Evolutionary conservation across 2,113 vertebrate species (phyloP), one percentile per base, ranked within the genome.

Genomic region (Psophia crepitans): DNA sequence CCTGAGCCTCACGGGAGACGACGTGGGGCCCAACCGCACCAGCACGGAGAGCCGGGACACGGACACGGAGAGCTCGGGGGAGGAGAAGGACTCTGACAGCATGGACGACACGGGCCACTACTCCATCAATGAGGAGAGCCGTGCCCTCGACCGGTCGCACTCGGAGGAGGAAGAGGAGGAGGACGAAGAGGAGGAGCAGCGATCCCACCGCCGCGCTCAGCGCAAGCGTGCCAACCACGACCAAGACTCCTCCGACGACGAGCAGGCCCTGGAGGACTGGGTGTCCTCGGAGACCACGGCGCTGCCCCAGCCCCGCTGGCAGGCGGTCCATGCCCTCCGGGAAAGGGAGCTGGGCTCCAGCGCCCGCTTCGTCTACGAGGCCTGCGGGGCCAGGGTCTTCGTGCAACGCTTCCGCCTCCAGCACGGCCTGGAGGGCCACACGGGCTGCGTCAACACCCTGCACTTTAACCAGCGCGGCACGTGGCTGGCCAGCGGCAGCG

Each of bases 401-500:
- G 99, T 99, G 88, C 99, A 99, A 94, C 97, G 99, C 33, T 98
- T 99, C 97, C 97, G 98, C 60, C 98, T 99, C 17, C 99, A 99
- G 97, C 99, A 99, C 4, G 98, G 98, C 13, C 98, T 99, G 74
- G 99, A 99, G 97, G 98, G 98, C 7, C 99, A 99, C 96, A 98
- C 98, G 0, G 99, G 99, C 80, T 99, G 99, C n/a, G 99, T 99
- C 75, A 99, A 99, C 97, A 99, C 99, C 5, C 96, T 99, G 98
- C 99, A 99, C 98, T 99, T 99, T 96, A 99, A 99, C 98, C 99
- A 99, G 54, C 98, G 99, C 0, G 99, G 99, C 80, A 99, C 99
- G 1, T 99, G 99, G 92, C 97, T 99, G 95, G 99, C 99, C 41
- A 99, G 99, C 5, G 99, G 99, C 97, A 99, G 99, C 19, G 99